A percentile compares a stretch with the other conserved stretches of the same genome.
Evolutionary conservation across 2,888 invertebrate genomes (phyloP).

Genomic region (Helleia helle): DNA sequence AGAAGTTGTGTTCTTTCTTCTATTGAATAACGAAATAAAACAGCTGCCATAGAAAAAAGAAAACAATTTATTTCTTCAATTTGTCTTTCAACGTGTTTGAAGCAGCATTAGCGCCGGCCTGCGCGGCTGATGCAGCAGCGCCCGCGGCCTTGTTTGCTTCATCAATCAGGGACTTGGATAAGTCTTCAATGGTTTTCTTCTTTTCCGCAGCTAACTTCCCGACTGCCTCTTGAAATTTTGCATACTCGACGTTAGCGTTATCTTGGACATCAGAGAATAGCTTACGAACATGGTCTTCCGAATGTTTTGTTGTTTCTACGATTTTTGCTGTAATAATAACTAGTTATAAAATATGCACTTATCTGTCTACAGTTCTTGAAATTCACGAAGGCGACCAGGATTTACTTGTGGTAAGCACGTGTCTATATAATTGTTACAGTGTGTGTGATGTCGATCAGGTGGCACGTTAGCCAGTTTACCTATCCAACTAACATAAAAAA

Average conservation of each 20-base stretch:
- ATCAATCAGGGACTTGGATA: background rate
- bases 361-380: no score
- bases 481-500: no score
- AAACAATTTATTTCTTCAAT: background rate
- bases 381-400: no score
- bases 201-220: slow-evolving; percentile 26
- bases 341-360: no score
- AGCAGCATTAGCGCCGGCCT: background rate
- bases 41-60: no score
- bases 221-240: slow-evolving; percentile 30
- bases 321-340: slow-evolving; percentile 1
- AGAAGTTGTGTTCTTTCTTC: no score
- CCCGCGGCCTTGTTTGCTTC: background rate
- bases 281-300: background rate
- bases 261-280: slow-evolving; percentile 24
- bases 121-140: background rate
- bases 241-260: slow-evolving; percentile 19
- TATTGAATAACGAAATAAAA: no score
- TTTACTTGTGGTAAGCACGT: no score
- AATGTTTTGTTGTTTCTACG: background rate
- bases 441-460: no score
- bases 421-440: no score
- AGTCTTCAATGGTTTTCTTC: slow-evolving; percentile 22
- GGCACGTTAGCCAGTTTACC: no score
- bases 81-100: background rate